phyloP scores from a whole-genome alignment of 2,113 vertebrate species.

The Sinocyclocheilus anophthalmus region DNA sequence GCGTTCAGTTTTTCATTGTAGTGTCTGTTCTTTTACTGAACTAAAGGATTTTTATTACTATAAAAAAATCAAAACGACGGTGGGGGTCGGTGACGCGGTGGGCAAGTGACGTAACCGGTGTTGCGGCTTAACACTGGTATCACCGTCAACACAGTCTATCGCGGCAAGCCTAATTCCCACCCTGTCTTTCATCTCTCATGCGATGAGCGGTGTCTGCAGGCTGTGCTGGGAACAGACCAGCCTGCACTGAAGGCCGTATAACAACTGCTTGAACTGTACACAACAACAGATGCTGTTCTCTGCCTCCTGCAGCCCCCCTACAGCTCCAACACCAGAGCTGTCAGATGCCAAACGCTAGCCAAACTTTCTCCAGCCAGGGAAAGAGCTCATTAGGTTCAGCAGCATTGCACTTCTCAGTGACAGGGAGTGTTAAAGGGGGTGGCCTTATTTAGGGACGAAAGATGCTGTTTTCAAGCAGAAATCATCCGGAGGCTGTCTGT shows the following conservation, averaged over 20 bases:
- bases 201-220: not conserved
- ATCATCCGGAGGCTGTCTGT: not conserved
- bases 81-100: too few species aligned
- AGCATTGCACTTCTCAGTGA: not conserved
- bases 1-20: too few species aligned
- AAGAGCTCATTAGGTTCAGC: slow-evolving; percentile 44
- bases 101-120: too few species aligned
- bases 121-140: too few species aligned
- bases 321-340: slow-evolving; percentile 21
- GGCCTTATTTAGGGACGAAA: slow-evolving; percentile 15
- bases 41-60: too few species aligned
- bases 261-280: slow-evolving; percentile 41
- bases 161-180: not conserved
- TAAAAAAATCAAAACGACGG: too few species aligned
- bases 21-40: too few species aligned
- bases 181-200: not conserved
- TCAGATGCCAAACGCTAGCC: slow-evolving; percentile 31
- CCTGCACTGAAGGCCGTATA: slow-evolving; percentile 21
- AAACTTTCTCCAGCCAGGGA: slow-evolving; percentile 30
- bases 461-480: not conserved
- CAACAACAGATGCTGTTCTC: slow-evolving; percentile 49
- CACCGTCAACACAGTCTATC: too few species aligned
- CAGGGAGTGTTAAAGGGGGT: slow-evolving; percentile 2
- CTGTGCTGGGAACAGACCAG: slow-evolving; percentile 29
- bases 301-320: slow-evolving; percentile 28